Conservation (phyloP, 2,888 invertebrate genomes). For the Polia nebulosa region DNA sequence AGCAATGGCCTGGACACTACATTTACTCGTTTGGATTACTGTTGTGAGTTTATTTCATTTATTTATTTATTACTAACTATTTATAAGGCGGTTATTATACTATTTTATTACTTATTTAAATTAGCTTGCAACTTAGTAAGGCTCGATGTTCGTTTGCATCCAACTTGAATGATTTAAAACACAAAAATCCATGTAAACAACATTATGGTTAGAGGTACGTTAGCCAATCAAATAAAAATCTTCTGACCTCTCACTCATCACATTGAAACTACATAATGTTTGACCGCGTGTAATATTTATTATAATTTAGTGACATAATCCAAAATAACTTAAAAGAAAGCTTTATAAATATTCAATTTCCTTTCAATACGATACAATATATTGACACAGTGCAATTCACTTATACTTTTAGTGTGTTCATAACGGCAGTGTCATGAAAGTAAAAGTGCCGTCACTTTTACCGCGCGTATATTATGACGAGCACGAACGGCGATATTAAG, state of each 20-base stretch:
- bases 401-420: constrained; percentile 50
- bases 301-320: not conserved
- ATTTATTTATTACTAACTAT: constrained; percentile 17
- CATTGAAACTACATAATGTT: not conserved
- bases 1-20: constrained; percentile 78
- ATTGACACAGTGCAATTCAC: constrained; percentile 34
- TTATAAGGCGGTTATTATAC: not conserved
- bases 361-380: constrained; percentile 19
- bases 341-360: constrained; percentile 16
- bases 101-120: constrained; percentile 26
- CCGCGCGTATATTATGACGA: constrained; percentile 33
- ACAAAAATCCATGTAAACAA: not conserved
- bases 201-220: not conserved
- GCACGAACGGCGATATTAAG: constrained; percentile 48
- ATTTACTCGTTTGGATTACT: constrained; percentile 75
- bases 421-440: constrained; percentile 68
- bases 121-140: constrained; percentile 2
- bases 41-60: constrained; percentile 74
- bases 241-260: not conserved
- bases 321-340: constrained; percentile 12
- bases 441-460: constrained; percentile 76
- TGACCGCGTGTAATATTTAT: not conserved
- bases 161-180: constrained; percentile 4
- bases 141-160: not conserved
- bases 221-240: constrained; percentile 1